Evolutionary conservation across 2,113 vertebrate species (phyloP).

Genomic region (Chamaetylas fuelleborni): DNA sequence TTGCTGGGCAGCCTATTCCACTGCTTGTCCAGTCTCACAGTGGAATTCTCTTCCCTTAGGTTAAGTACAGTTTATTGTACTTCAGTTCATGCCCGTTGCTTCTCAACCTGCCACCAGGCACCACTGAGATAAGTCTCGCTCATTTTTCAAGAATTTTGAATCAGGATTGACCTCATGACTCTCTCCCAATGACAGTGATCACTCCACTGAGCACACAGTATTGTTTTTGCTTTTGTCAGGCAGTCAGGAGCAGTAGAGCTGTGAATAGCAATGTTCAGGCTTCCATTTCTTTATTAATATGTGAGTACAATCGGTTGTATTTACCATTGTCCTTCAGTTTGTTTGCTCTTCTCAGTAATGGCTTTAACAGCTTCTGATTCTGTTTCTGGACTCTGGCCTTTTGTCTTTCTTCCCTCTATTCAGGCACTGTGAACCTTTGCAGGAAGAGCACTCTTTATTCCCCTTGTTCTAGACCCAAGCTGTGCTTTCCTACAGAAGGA

Average conservation of each 20-base stretch:
- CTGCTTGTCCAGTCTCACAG: not conserved
- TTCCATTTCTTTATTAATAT: not conserved
- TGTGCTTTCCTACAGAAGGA: not conserved
- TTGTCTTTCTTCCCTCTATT: not conserved
- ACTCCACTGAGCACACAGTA: not conserved
- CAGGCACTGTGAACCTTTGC: not conserved
- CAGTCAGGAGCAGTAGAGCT: not conserved
- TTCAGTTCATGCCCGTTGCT: not conserved
- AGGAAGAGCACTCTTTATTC: not conserved
- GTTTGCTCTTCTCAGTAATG: not conserved
- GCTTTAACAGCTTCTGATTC: not conserved
- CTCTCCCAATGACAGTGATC: not conserved
- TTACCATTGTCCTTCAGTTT: slow-evolving; percentile 38
- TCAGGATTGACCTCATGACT: not conserved
- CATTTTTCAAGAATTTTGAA: not conserved
- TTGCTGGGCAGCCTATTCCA: fast-evolving
- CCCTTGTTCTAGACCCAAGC: not conserved
- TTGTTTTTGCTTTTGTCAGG: not conserved
- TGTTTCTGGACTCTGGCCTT: not conserved
- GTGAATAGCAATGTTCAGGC: slow-evolving; percentile 6
- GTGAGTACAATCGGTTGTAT: not conserved
- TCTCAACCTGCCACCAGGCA: not conserved
- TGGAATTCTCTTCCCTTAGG: not conserved
- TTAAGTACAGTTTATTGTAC: not conserved
- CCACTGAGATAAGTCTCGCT: not conserved